Base-by-base conservation (phyloP, 2,797 vertebrate genomes). In the Telmatherina bonti region DNA sequence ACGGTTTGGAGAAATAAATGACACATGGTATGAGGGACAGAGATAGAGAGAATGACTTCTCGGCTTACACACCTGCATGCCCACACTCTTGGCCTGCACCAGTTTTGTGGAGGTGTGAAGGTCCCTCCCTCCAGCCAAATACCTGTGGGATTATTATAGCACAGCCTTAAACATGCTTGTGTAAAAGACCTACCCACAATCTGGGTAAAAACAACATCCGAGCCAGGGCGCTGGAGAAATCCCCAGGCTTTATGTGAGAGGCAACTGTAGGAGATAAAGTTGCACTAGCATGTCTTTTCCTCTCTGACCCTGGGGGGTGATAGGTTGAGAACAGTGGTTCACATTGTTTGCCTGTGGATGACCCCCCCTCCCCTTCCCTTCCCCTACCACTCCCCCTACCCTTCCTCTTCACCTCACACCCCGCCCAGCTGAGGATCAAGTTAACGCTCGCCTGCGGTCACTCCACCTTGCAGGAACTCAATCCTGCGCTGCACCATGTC, bases 401-500 rank as follows among this genome's bases (percentile, higher is more conserved):
- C 71, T 79, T 85, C 79, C 78, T 84, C 82, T 86, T 85, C 75
- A 74, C 87, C 79, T 81, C 49, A 62, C 57, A 91, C 92, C 87
- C 90, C 82, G 88, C 92, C 91, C 89, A 79, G 62, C 80, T 83
- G 79, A 82, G 92, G 90, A 92, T 93, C 82, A 76, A 90, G 91
- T 93, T 91, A 90, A 91, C 90, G 89, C 89, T 91, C 77, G 92
- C 88, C 89, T 85, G 86, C 85, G 88, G 92, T 90, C 91, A 93
- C 90, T 92, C 82, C 87, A 86, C 85, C 80, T 89, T 62, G 56
- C 59, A 84, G 89, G 86, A 93, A 93, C 88, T 70, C 72, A 84
- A 94, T 93, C 84, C 88, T 63, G 31, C 31, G 0, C 67, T 0
- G 26, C 70, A 74, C 53, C 55, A 2, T 80, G 71, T 81, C 63